Conservation (phyloP, 2,888 invertebrate genomes). For the Pseudanteris insignis region DNA sequence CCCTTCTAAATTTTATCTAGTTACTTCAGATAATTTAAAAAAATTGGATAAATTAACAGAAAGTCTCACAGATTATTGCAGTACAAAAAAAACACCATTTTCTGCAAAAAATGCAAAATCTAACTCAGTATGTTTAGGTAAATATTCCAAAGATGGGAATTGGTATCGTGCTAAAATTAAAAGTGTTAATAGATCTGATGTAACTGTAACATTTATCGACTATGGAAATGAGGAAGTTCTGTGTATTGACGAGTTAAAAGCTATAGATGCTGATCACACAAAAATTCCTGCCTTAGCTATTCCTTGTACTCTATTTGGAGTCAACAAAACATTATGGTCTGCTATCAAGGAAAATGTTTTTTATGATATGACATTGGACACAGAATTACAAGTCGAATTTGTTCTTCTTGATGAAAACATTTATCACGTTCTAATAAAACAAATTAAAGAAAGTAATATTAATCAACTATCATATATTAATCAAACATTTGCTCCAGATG, state of each 20-base stretch:
- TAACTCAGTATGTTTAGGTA: constrained; percentile 57
- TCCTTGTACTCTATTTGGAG: constrained; percentile 60
- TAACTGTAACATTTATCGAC: constrained; percentile 73
- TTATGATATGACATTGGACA: constrained; percentile 43
- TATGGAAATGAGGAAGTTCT: constrained; percentile 78
- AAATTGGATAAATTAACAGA: constrained; percentile 46
- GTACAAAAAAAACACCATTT: constrained; percentile 50
- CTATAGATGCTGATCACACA: constrained; percentile 52
- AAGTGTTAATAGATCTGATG: constrained; percentile 66
- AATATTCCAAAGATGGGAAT: constrained; percentile 69
- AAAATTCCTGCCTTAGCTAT: constrained; percentile 61
- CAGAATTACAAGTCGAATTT: constrained; percentile 58
- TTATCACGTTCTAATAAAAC: constrained; percentile 54
- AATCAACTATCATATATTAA: constrained; percentile 50
- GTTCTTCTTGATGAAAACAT: constrained; percentile 49
- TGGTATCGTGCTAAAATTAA: constrained; percentile 75
- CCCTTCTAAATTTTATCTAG: constrained; percentile 59
- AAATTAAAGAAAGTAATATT: constrained; percentile 24
- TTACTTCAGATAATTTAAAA: constrained; percentile 53
- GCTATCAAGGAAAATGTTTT: constrained; percentile 49
- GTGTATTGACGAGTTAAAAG: constrained; percentile 67
- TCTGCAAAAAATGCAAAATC: constrained; percentile 43
- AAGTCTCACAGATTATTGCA: constrained; percentile 51
- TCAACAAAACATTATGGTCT: constrained; percentile 49
- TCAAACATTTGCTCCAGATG: constrained; percentile 49